Percentiles rank a stretch among this genome's conserved stretches.
phyloP scores from a whole-genome alignment of 2,888 invertebrate species.

The Stenurella melanura region DNA sequence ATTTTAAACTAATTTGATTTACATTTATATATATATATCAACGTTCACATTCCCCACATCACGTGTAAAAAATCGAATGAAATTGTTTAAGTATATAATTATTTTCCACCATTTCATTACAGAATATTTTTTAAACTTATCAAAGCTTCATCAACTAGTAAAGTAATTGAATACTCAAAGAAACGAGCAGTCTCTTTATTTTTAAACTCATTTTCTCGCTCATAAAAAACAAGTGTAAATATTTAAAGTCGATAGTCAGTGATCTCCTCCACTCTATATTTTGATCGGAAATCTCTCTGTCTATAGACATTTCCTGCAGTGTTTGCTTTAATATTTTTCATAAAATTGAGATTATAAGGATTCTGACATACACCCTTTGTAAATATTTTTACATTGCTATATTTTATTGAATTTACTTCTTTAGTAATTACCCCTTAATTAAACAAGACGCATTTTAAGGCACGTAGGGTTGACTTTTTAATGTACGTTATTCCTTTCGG shows the following conservation, averaged over 20 bases:
- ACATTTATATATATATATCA: no score
- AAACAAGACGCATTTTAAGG: background rate
- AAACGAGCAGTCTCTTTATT: conserved; percentile 64
- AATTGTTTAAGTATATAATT: background rate
- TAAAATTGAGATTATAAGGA: conserved; percentile 73
- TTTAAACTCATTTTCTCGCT: conserved; percentile 69
- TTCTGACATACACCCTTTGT: conserved; percentile 70
- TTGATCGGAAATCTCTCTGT: conserved; percentile 73
- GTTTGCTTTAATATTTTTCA: conserved; percentile 74
- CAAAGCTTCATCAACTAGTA: conserved; percentile 48
- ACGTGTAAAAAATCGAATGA: no score
- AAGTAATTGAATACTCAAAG: conserved; percentile 63
- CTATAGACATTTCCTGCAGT: conserved; percentile 72
- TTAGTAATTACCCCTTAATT: conserved; percentile 47
- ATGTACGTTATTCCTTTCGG: no score
- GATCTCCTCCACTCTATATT: conserved; percentile 70
- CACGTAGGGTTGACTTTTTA: no score
- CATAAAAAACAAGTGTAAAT: conserved; percentile 71
- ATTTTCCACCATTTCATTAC: background rate
- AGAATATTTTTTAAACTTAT: conserved; percentile 42
- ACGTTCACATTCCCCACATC: no score
- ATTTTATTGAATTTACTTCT: conserved; percentile 60
- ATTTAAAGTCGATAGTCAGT: conserved; percentile 72
- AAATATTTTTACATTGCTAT: conserved; percentile 70
- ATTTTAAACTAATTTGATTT: no score